Evolutionary conservation across 2,888 invertebrate species (phyloP), one percentile per base, ranked within the genome.

Genomic region (Alviniconcha strummeri): DNA sequence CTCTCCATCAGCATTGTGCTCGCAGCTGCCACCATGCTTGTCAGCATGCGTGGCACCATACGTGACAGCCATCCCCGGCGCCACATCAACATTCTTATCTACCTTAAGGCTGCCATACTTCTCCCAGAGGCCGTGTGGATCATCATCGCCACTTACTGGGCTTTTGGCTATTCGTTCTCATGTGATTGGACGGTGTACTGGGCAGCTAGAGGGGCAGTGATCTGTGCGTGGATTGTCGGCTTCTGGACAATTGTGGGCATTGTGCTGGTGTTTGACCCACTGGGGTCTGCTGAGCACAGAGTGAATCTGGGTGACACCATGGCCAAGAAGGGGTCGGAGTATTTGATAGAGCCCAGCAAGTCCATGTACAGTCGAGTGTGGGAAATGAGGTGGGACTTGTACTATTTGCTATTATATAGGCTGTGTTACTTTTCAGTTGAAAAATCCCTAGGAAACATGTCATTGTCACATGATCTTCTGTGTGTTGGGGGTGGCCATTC

Each of bases 151-250:
- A 96, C 97, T 5, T 95, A 97, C 94, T 97, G 97, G 97, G 96
- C 96, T 89, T 96, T 96, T 88, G 89, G 89, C 1, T 87, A 86
- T 71, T 88, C 89, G 9, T 89, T 86, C 82, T 87, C 85, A 8
- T 92, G 91, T 88, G 88, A 89, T 19, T 72, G 81, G 64, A 83
- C 86, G 60, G 88, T 91, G 57, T 91, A 92, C 17, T 85, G 86
- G 86, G 90, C 91, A 1, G 91, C 91, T 15, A 90, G 91, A 96
- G 96, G 96, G 86, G 95, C 97, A 89, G 96, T 97, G 0, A 95
- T 97, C 80, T 96, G 96, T 93, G 96, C 97, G 91, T 97, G 97
- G 97, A 95, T 96, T 52, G 95, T 97, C 81, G 95, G 97, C 83
- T 96, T 96, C 1, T 94, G 96, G 15, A 89, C 90, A 19, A 94